A percentile compares a stretch with the other conserved stretches of the same genome.
Evolutionary conservation across 1,140 invertebrate species (phyloP).

Genomic region (Idris sp.): DNA sequence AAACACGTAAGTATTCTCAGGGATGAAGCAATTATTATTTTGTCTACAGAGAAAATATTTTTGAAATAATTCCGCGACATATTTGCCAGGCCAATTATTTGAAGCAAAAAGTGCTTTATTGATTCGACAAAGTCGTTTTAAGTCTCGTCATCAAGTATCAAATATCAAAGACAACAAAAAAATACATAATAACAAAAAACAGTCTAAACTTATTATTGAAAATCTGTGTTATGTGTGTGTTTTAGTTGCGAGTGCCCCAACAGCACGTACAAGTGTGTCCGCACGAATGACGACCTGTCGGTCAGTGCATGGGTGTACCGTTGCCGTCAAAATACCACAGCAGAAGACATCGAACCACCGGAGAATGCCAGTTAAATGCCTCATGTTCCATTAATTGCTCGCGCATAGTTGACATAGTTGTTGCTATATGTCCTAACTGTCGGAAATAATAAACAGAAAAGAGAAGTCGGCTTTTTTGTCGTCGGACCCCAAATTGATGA

Average conservation of each 20-base stretch:
- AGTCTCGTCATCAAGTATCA: too few species aligned
- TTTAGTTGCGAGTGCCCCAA: conserved; percentile 80
- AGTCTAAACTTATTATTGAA: too few species aligned
- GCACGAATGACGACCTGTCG: conserved; percentile 80
- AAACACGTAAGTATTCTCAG: conserved; percentile 83
- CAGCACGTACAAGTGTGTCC: conserved; percentile 76
- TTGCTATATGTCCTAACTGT: conserved; percentile 41
- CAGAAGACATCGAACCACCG: conserved; percentile 66
- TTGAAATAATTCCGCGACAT: too few species aligned
- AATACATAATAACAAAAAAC: too few species aligned
- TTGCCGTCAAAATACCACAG: conserved; percentile 75
- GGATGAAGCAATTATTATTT: too few species aligned
- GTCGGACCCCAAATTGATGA: too few species aligned
- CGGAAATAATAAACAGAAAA: conserved; percentile 27
- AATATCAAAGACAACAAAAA: too few species aligned
- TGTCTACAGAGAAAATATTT: too few species aligned
- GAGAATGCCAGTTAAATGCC: conserved; percentile 58
- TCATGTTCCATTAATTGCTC: conserved; percentile 36
- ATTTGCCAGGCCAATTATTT: too few species aligned
- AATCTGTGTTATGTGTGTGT: too few species aligned
- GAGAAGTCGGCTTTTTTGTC: conserved; percentile 6
- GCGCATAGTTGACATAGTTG: conserved; percentile 43
- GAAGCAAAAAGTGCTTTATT: too few species aligned
- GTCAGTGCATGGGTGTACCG: conserved; percentile 81
- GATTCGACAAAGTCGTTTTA: conserved; percentile 30